Evolutionary conservation across 2,113 vertebrate species (phyloP).

Genomic region (Mastomys natalensis): DNA sequence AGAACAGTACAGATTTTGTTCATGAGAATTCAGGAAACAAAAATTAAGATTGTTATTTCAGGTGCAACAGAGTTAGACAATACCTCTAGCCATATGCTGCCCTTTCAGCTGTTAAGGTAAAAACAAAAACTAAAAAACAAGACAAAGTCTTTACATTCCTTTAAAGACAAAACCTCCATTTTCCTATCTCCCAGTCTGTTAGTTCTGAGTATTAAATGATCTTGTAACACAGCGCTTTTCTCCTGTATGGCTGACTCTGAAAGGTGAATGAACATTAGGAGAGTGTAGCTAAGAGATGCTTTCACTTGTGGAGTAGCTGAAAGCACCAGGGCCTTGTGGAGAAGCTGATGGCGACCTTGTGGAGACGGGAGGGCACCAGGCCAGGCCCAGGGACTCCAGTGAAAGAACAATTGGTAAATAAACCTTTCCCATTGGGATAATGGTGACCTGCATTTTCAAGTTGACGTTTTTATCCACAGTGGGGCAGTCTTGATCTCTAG

Average conservation of each 20-base stretch:
- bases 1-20: constrained; percentile 9
- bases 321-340: too few relatives aligned
- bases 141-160: background rate
- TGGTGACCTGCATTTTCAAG: constrained; percentile 33
- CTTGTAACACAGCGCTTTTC: background rate
- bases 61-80: background rate
- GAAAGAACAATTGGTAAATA: background rate
- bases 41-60: constrained; percentile 53
- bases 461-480: constrained; percentile 57
- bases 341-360: too few relatives aligned
- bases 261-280: constrained; percentile 18
- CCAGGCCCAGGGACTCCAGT: background rate
- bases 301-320: background rate
- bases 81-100: background rate
- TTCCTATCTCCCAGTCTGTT: background rate
- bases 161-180: constrained; percentile 21
- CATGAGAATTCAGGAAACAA: constrained; percentile 42
- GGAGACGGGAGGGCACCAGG: background rate
- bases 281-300: background rate
- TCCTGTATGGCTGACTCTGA: background rate
- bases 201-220: background rate
- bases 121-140: background rate
- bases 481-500: constrained; percentile 63
- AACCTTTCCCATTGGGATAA: background rate
- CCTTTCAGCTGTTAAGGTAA: constrained; percentile 30